Base-by-base conservation (phyloP, 2,113 vertebrate species). In the Phrynosoma blainvillii region DNA sequence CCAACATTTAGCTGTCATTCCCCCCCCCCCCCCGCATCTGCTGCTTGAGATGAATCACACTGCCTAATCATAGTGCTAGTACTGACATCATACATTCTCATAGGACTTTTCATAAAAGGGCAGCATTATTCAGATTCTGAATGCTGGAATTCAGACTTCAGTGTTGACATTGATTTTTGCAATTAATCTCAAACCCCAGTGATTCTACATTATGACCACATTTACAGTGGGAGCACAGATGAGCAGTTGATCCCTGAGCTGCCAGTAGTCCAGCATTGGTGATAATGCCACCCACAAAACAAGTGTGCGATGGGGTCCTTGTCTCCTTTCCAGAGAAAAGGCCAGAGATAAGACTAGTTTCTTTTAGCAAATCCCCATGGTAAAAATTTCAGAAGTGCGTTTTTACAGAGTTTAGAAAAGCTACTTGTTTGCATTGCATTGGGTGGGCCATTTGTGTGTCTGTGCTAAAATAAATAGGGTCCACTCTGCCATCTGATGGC, bases 401-500 rank as follows among this genome's bases (percentile, higher is more conserved):
- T 18, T 42, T 62, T 62, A 62, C 59, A 62, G 59, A 20, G 13
- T 62, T 62, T 16, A 18, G 13, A 62, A 62, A 62, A 62, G 13
- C 2, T 62, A 62, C 18, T 62, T 16, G 2, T 62, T 62, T 62
- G 14, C 59, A 62, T 16, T 62, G 59, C 59, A 14, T 12, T 16
- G 59, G 14, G 2, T 16, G 59, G 59, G 13, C 59, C 14, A 62
- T 62, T 16, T 16, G 18, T 59, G 56, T 12, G 2, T 18, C 52
- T 59, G 21, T 12, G 12, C 16, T 40, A 8, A 2, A 8, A n/a
- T 30, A 73, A 10, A 5, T 85, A 47, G 16, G 16, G n/a, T 54
- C 42, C 8, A 76, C 32, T 52, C 36, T 84, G 62, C 89, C 73
- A 76, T 86, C 79, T 89, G 52, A 79, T 73, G 79, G 74, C 30